Evolutionary conservation across 64 coral and sea anemone species (phyloP).

Genomic region (Astreopora myriophthalma): DNA sequence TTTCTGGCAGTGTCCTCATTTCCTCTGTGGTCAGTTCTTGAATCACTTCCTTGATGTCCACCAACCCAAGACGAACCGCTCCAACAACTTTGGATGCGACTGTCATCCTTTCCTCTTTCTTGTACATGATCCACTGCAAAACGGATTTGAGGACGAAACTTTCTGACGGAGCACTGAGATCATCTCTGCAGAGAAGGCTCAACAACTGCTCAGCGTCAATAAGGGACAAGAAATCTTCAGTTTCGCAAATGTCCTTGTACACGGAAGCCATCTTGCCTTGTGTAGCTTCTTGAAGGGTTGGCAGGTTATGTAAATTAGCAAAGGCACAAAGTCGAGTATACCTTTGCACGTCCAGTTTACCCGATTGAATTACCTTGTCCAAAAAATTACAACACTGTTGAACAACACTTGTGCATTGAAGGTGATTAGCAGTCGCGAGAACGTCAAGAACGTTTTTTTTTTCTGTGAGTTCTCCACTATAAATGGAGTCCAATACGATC

Average conservation of each 20-base stretch:
- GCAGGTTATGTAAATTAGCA: background rate
- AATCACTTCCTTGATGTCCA: background rate
- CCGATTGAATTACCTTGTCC: background rate
- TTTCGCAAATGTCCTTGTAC: conserved; percentile 11
- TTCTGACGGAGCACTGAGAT: background rate
- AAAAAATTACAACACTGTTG: background rate
- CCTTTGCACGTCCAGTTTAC: background rate
- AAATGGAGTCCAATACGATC: background rate
- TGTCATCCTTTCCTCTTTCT: background rate
- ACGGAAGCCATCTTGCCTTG: background rate
- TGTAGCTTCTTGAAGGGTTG: background rate
- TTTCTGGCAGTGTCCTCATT: background rate
- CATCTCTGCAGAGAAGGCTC: background rate
- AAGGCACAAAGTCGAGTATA: background rate
- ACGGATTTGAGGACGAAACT: background rate
- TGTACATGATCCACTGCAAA: background rate
- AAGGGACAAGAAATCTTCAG: conserved; percentile 1
- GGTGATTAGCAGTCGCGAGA: background rate
- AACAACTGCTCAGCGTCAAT: background rate
- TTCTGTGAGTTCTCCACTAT: background rate
- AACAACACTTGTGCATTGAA: background rate
- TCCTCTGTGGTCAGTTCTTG: background rate
- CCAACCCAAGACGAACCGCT: background rate
- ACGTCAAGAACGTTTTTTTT: background rate
- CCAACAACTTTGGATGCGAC: background rate